Evolutionary conservation across 30 jellyfish, hydroid and myxozoan species (phyloP), one percentile per base, ranked within the genome.

Genomic region (Mastigias papua): DNA sequence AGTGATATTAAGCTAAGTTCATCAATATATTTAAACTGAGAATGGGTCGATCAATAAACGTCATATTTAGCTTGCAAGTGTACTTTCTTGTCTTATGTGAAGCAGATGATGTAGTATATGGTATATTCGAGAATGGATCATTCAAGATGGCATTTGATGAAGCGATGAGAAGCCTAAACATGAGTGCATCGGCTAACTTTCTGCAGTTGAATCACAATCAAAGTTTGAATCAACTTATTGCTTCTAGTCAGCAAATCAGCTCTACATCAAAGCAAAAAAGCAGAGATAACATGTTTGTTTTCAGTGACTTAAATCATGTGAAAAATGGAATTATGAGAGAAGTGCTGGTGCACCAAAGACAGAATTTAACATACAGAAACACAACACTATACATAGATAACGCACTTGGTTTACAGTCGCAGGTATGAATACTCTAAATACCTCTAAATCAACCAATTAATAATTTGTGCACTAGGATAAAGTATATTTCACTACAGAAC

Each of bases 321-420:
- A 63, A 63, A 63, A 63, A 17, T 63, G 74, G 37, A 17, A 63
- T 63, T 15, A 63, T 63, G 8, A n/a, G 37, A 27, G 74, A 63
- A 25, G 74, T 63, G 21, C 26, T 63, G 74, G 74, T 15, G 19
- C 23, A 1, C 26, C 21, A 27, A n/a, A 20, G n/a, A 7, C 21
- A 17, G 23, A 23, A 1, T 2, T 1, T 5, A 9, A 11, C 19
- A 15, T 2, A 22, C 1, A 63, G 26, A 4, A 63, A n/a, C 37
- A 63, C 5, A 2, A 25, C 42, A 25, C 5, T 63, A 3, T 25
- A 63, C 37, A 37, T 63, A 22, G 74, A 63, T 25, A 25, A 25
- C 19, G 13, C 74, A n/a, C 26, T 63, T 42, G n/a, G 42, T 25
- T 17, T 26, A 17, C 22, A 27, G 46, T 6, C 7, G 13, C 46